A percentile compares a stretch with the other conserved stretches of the same genome.
Conservation (phyloP, 30 jellyfish, hydroid and myxozoan species). For the Phacellophora camtschatica region DNA sequence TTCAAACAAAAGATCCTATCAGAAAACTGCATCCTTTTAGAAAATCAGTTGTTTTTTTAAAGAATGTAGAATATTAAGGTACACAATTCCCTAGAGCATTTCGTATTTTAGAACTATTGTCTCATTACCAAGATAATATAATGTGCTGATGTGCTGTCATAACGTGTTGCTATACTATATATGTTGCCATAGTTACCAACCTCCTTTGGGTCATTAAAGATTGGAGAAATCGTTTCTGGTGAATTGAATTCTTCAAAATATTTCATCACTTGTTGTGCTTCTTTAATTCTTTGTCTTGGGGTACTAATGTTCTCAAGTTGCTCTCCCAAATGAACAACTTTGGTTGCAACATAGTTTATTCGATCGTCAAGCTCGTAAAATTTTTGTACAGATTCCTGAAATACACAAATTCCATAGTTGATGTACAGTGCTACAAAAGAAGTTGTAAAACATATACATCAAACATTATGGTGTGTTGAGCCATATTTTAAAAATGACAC, state of each 20-base stretch:
- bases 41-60: too few relatives aligned
- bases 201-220: slow-evolving; percentile 76
- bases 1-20: too few relatives aligned
- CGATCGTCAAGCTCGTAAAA: slow-evolving; percentile 95
- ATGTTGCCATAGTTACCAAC: slow-evolving; percentile 27
- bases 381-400: slow-evolving; percentile 78
- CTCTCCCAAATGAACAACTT: slow-evolving; percentile 97
- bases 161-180: too few relatives aligned
- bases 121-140: too few relatives aligned
- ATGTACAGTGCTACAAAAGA: too few relatives aligned
- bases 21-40: too few relatives aligned
- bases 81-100: too few relatives aligned
- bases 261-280: slow-evolving; percentile 93
- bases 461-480: too few relatives aligned
- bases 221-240: slow-evolving; percentile 75
- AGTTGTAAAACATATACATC: too few relatives aligned
- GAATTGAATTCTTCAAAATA: slow-evolving; percentile 95
- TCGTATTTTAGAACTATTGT: too few relatives aligned
- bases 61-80: too few relatives aligned
- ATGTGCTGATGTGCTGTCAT: too few relatives aligned
- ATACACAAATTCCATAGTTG: not conserved
- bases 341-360: slow-evolving; percentile 94
- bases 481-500: not conserved
- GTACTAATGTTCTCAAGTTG: slow-evolving; percentile 94
- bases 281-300: slow-evolving; percentile 94